These are phyloP conservation scores for Masticophis lateralis DNA, from an alignment of 2,797 vertebrate species.

Conservation along the genomic window DNA sequence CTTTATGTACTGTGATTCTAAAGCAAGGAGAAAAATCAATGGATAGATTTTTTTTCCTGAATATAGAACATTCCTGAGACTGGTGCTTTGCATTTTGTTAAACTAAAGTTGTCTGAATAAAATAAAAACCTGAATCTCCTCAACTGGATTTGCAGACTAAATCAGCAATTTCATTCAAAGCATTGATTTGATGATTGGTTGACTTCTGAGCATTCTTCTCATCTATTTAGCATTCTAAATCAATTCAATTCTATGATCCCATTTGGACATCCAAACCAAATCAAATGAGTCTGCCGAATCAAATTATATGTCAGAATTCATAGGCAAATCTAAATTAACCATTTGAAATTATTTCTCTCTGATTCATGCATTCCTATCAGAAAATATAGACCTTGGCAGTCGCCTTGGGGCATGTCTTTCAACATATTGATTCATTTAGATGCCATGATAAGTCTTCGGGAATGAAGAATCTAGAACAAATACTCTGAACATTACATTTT, in stretches of 20 bases:
- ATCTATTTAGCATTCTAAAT: neutral
- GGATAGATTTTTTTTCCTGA: neutral
- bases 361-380: neutral
- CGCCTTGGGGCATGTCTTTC: neutral
- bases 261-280: neutral
- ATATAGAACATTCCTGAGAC: neutral
- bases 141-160: neutral
- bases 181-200: neutral
- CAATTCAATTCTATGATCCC: neutral
- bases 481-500: neutral
- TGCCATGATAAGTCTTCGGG: neutral
- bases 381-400: neutral
- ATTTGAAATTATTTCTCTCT: neutral
- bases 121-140: neutral
- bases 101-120: neutral
- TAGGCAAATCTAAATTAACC: neutral
- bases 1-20: neutral
- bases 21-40: neutral
- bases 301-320: neutral
- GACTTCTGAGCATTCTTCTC: neutral
- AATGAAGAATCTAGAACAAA: neutral
- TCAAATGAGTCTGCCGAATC: neutral
- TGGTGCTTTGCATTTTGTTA: neutral
- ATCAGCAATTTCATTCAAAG: neutral
- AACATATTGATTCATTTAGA: neutral